Percentiles rank a stretch among this genome's conserved stretches.
phyloP scores from a whole-genome alignment of 1,140 invertebrate species.

The Drosophila baimaii region DNA sequence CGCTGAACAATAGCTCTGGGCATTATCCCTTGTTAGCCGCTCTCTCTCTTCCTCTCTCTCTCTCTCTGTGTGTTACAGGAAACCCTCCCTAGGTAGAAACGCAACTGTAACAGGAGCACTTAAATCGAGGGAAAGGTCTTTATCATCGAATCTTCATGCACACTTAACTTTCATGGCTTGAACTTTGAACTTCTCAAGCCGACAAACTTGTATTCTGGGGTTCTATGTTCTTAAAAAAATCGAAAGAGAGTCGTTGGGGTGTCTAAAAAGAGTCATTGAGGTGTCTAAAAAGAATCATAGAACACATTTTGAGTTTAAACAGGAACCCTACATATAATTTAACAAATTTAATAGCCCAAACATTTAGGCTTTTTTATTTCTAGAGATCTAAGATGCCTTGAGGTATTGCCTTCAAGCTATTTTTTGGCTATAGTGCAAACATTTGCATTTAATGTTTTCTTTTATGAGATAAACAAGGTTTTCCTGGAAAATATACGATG shows the following conservation, averaged over 20 bases:
- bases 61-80: slow-evolving; percentile 13
- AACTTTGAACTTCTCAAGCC: slow-evolving; percentile 12
- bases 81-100: slow-evolving; percentile 20
- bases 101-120: neutral
- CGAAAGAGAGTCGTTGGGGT: no score
- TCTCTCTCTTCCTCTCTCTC: neutral
- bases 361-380: neutral
- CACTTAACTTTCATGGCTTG: slow-evolving; percentile 13
- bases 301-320: neutral
- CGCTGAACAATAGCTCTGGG: slow-evolving; percentile 20
- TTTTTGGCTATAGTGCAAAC: slow-evolving; percentile 1
- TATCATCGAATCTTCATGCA: slow-evolving; percentile 22
- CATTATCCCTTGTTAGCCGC: slow-evolving; percentile 5
- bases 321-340: neutral
- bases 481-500: neutral
- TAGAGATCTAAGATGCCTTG: neutral
- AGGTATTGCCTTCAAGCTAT: neutral
- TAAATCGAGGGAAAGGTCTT: slow-evolving; percentile 18
- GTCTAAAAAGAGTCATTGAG: neutral
- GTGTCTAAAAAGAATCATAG: neutral
- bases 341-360: neutral
- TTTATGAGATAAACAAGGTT: slow-evolving; percentile 4
- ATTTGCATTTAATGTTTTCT: slow-evolving; percentile 4
- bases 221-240: neutral
- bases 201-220: neutral